Evolutionary conservation across 2,113 vertebrate genomes (phyloP).

Genomic region (Spea multiplicata): DNA sequence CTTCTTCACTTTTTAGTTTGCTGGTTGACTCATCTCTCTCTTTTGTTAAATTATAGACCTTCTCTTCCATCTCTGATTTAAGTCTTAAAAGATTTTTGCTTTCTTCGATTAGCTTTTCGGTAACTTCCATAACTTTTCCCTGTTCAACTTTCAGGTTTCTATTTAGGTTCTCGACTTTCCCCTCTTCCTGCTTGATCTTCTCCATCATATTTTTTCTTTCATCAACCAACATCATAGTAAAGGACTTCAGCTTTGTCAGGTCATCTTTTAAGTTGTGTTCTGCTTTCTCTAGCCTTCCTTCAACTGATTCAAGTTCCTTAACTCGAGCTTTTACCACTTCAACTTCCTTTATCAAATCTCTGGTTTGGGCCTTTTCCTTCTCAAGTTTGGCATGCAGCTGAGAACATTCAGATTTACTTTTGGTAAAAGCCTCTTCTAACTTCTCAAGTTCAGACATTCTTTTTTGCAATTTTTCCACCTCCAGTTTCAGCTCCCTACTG

Average conservation of each 20-base stretch:
- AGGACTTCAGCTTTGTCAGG: conserved; percentile 88
- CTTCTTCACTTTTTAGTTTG: conserved; percentile 78
- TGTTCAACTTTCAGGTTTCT: conserved; percentile 84
- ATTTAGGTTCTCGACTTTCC: conserved; percentile 79
- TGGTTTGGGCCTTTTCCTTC: conserved; percentile 80
- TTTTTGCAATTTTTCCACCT: conserved; percentile 90
- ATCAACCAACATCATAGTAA: conserved; percentile 88
- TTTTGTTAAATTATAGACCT: conserved; percentile 71
- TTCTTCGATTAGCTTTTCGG: conserved; percentile 94
- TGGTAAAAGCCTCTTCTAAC: conserved; percentile 80
- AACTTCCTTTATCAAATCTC: conserved; percentile 79
- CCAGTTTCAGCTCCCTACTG: conserved; percentile 77
- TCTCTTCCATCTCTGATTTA: conserved; percentile 90
- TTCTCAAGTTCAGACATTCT: conserved; percentile 89
- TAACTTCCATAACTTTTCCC: conserved; percentile 88
- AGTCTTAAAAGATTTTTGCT: conserved; percentile 90
- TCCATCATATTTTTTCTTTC: conserved; percentile 89
- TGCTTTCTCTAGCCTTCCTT: conserved; percentile 77
- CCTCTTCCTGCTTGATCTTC: conserved; percentile 86
- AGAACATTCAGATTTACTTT: conserved; percentile 79
- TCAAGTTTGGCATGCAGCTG: conserved; percentile 82
- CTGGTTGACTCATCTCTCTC: conserved; percentile 80
- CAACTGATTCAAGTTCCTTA: conserved; percentile 81
- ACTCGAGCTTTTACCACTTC: conserved; percentile 79
- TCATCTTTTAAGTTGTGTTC: conserved; percentile 87